Conservation (phyloP, 2,888 invertebrate species). For the Spodoptera littoralis region DNA sequence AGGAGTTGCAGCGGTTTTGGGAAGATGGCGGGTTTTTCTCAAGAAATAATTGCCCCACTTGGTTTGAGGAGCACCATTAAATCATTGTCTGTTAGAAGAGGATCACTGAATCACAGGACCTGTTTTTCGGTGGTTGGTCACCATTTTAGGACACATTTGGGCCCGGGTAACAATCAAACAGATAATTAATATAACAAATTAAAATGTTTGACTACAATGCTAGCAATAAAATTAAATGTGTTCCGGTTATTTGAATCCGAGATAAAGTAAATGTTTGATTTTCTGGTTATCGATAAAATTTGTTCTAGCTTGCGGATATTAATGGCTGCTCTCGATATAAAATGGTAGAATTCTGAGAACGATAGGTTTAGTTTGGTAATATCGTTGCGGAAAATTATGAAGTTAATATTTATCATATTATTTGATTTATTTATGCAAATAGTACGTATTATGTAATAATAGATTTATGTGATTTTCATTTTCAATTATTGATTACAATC, state of each 20-base stretch:
- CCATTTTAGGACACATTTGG: too few relatives aligned
- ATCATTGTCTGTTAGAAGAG: too few relatives aligned
- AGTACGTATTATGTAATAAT: neutral
- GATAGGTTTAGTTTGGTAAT: neutral
- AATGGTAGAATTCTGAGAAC: constrained; percentile 15
- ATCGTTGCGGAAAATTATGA: neutral
- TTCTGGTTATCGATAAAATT: constrained; percentile 44
- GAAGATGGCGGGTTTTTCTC: too few relatives aligned
- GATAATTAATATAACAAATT: constrained; percentile 25
- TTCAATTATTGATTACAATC: neutral
- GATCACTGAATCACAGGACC: too few relatives aligned
- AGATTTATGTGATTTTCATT: too few relatives aligned
- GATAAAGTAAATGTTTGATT: constrained; percentile 37
- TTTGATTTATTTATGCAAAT: neutral
- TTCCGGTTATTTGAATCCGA: constrained; percentile 34
- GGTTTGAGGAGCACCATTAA: too few relatives aligned
- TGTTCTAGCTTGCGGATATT: constrained; percentile 22
- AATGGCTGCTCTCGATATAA: constrained; percentile 32
- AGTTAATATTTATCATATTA: constrained; percentile 9
- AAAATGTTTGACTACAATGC: constrained; percentile 30
- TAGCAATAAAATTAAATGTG: constrained; percentile 36
- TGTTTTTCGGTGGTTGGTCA: too few relatives aligned
- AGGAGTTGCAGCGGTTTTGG: too few relatives aligned
- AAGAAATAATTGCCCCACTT: too few relatives aligned
- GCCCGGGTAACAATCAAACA: neutral